Percentiles rank a stretch among this genome's conserved stretches.
Evolutionary conservation across 2,113 vertebrate species (phyloP).

Genomic region (Marmota monax): DNA sequence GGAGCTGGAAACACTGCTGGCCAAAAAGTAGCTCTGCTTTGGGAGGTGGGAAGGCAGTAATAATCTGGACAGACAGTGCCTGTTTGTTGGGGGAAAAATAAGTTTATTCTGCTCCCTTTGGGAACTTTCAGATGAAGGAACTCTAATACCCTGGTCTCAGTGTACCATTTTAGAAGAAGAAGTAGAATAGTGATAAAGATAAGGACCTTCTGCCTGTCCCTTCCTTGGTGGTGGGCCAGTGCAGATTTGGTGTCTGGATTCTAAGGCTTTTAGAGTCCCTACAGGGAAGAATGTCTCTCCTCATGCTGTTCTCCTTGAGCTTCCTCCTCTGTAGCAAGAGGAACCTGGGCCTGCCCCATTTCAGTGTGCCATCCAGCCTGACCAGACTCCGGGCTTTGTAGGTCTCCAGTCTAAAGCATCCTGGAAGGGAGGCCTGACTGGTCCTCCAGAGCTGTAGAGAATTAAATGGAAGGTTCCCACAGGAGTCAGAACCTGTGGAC

Average conservation of each 20-base stretch:
- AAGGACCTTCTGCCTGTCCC: not conserved
- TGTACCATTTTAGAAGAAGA: not conserved
- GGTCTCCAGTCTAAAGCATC: not conserved
- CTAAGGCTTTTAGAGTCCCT: not conserved
- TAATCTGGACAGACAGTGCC: not conserved
- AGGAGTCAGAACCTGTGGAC: not conserved
- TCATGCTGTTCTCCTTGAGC: not conserved
- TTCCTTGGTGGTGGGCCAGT: not conserved
- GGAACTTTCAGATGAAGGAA: not conserved
- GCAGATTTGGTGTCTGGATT: too few relatives aligned
- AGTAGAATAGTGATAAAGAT: not conserved
- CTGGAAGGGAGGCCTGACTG: not conserved
- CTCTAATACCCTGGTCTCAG: not conserved
- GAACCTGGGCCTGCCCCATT: not conserved
- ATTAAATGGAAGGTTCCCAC: not conserved
- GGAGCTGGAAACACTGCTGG: not conserved
- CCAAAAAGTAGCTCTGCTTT: not conserved
- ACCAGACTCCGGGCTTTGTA: not conserved
- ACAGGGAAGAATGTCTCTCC: not conserved
- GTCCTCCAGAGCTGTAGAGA: not conserved
- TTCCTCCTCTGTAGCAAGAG: not conserved
- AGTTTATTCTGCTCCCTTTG: not conserved
- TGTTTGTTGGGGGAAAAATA: not conserved
- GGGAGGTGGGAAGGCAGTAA: not conserved
- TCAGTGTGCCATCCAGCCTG: not conserved